These are phyloP conservation scores for Ptychadena robeensis DNA, from an alignment of 2,797 vertebrate genomes.

Conservation along the genomic window DNA sequence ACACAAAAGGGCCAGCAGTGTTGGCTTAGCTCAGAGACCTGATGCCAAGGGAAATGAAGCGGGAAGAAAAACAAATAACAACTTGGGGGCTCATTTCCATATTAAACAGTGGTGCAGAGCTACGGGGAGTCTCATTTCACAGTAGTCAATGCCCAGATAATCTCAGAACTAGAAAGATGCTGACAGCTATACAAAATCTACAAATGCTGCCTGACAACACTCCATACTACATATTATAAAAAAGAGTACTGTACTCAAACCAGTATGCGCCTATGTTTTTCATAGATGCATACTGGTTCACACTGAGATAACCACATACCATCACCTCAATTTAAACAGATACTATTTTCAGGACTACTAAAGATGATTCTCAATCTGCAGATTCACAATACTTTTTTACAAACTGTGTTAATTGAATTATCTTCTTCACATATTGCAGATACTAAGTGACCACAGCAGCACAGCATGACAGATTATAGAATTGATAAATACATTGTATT, in stretches of 20 bases:
- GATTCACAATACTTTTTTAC: too few species aligned
- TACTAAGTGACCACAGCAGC: too few species aligned
- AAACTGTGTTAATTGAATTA: too few species aligned
- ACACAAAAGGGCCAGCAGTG: conserved; percentile 52
- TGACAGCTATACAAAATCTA: conserved; percentile 57
- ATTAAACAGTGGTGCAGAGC: conserved; percentile 49
- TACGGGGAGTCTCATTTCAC: conserved; percentile 54
- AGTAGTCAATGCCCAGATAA: conserved; percentile 38
- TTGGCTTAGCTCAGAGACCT: conserved; percentile 46
- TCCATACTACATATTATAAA: neutral
- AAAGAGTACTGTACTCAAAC: too few species aligned
- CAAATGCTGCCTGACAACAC: conserved; percentile 47
- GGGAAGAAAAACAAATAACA: conserved; percentile 58
- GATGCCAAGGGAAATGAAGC: conserved; percentile 53
- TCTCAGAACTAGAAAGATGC: conserved; percentile 57
- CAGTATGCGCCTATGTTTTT: too few species aligned
- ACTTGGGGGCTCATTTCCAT: conserved; percentile 54
- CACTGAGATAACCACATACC: too few species aligned
- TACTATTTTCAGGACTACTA: too few species aligned
- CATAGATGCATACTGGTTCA: too few species aligned
- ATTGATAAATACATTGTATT: too few species aligned
- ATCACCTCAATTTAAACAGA: neutral
- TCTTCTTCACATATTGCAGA: too few species aligned
- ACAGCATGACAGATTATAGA: too few species aligned
- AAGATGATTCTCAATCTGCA: too few species aligned